Conservation (phyloP, 2,797 vertebrate genomes). For the Platyrinchus mystaceus region DNA sequence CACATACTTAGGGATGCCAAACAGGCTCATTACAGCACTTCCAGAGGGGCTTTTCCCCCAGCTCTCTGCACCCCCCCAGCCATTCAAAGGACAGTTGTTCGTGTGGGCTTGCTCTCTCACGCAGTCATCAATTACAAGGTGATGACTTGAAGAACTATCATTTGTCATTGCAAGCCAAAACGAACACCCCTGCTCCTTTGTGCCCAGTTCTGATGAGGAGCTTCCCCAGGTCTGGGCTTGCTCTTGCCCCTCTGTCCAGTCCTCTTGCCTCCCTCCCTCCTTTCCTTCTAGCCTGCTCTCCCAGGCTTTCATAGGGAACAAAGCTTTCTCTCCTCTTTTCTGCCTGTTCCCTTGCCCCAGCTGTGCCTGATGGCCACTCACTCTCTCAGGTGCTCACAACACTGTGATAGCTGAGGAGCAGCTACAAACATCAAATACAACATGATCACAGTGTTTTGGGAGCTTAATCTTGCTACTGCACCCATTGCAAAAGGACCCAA, state of each 20-base stretch:
- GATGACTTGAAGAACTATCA: not conserved
- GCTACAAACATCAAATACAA: not conserved
- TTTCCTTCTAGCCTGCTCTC: not conserved
- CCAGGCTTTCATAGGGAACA: not conserved
- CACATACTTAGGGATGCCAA: not conserved
- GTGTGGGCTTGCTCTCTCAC: not conserved
- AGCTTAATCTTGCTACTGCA: not conserved
- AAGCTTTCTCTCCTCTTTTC: not conserved
- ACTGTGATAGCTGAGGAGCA: not conserved
- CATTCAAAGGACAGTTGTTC: not conserved
- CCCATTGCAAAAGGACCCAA: not conserved
- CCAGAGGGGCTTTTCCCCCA: not conserved
- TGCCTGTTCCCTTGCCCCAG: not conserved
- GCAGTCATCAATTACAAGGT: not conserved
- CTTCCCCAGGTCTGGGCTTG: not conserved
- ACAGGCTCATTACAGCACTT: not conserved
- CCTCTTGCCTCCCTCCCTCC: not conserved
- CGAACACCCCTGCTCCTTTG: not conserved
- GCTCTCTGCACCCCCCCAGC: not conserved
- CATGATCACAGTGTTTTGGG: not conserved
- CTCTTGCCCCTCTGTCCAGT: rapidly evolving
- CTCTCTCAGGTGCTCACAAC: rapidly evolving
- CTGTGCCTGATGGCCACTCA: not conserved
- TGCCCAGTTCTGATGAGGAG: not conserved
- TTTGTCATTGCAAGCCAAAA: slow-evolving; percentile 1